These are phyloP conservation scores for Atherinosoma microstoma DNA, from an alignment of 2,797 vertebrate species.

Conservation along the genomic window DNA sequence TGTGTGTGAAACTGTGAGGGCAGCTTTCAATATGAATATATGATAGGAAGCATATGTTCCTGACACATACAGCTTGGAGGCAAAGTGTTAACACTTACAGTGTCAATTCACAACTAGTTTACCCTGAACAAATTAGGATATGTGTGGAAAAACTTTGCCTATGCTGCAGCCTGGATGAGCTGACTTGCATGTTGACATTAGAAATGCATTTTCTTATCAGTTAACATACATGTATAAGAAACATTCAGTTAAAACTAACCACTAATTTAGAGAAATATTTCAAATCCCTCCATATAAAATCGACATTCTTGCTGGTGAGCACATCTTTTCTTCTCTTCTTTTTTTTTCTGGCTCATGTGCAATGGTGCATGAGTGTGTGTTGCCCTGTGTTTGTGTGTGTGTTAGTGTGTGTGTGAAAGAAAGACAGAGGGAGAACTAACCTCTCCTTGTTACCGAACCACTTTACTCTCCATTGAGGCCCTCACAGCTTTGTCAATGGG, in stretches of 20 bases:
- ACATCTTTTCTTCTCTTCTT: slow-evolving; percentile 54
- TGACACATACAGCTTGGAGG: slow-evolving; percentile 39
- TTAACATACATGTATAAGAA: not conserved
- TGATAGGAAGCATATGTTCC: slow-evolving; percentile 78
- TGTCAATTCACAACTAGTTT: slow-evolving; percentile 61
- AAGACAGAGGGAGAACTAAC: slow-evolving; percentile 80
- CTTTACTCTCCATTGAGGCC: slow-evolving; percentile 88
- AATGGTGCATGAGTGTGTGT: slow-evolving; percentile 68
- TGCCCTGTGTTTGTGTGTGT: slow-evolving; percentile 40
- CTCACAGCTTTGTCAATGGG: slow-evolving; percentile 89
- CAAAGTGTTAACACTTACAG: slow-evolving; percentile 60
- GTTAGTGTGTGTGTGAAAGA: slow-evolving; percentile 26
- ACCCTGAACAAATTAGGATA: slow-evolving; percentile 52
- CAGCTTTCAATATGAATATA: slow-evolving; percentile 59
- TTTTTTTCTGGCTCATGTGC: slow-evolving; percentile 61
- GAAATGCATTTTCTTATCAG: not conserved
- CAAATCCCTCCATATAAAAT: slow-evolving; percentile 31
- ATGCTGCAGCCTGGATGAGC: slow-evolving; percentile 15
- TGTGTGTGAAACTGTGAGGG: slow-evolving; percentile 43
- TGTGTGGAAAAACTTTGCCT: slow-evolving; percentile 47
- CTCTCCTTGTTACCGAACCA: slow-evolving; percentile 89
- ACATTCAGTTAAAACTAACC: not conserved
- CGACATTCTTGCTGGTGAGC: slow-evolving; percentile 45
- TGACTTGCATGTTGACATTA: not conserved
- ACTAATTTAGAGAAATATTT: slow-evolving; percentile 8